Evolutionary conservation across 2,113 vertebrate genomes (phyloP).

Genomic region (Himantopus leucocephalus): DNA sequence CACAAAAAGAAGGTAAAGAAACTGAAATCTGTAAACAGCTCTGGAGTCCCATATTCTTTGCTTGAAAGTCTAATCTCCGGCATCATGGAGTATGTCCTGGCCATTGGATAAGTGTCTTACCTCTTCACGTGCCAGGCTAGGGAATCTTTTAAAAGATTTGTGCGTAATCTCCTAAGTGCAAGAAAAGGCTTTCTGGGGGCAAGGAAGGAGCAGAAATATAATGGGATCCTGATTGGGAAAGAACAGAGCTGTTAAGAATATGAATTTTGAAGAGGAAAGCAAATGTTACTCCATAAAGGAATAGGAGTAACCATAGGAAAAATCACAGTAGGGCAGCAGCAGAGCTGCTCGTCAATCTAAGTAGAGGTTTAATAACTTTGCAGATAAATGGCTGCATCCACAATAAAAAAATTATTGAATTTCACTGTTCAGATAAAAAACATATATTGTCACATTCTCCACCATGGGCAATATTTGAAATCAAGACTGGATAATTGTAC

Average conservation of each 20-base stretch:
- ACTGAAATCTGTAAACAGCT: neutral
- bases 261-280: neutral
- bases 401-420: neutral
- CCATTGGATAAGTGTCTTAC: neutral
- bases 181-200: neutral
- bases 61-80: neutral
- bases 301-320: neutral
- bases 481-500: neutral
- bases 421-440: neutral
- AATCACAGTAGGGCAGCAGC: neutral
- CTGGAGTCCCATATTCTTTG: neutral
- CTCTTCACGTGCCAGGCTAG: neutral
- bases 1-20: neutral
- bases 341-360: neutral
- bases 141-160: neutral
- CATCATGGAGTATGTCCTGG: neutral
- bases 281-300: neutral
- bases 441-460: neutral
- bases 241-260: neutral
- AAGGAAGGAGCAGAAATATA: neutral
- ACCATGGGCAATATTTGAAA: neutral
- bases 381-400: neutral
- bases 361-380: conserved; percentile 1
- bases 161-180: neutral
- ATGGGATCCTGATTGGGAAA: neutral